Base-by-base conservation (phyloP, 2,113 vertebrate species). In the Pao palembangensis region DNA sequence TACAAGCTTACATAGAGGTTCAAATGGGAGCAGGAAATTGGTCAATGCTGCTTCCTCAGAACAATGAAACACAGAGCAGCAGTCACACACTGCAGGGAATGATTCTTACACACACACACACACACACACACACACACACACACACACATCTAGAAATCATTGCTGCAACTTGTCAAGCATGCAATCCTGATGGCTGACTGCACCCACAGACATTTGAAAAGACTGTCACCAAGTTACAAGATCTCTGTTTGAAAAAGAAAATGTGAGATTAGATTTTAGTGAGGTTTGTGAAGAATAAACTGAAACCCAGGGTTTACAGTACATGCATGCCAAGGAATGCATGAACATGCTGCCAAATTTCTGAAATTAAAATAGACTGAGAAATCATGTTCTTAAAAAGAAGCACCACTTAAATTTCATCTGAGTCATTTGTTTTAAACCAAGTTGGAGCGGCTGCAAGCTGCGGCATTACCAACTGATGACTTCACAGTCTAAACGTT, bases 1-100 rank as follows among this genome's bases (percentile, higher is more conserved):
- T 87, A 89, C 87, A 90, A 78, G 82, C 87, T 85, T 84, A 84
- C 82, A 88, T 73, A 87, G 67, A 84, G 75, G 69, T 69, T 71
- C 38, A 67, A 68, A 59, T 58, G 75, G 63, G 64, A 53, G 67
- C 11, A 50, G 20, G 34, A 67, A 76, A 77, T 23, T 20, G 56
- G 61, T 67, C 50, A 71, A 68, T 67, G 68, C 25, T 1, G 55
- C 18, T 49, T 49, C 54, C 51, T 64, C 50, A 69, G 69, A 74
- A 62, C 15, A 52, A 69, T 6, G 67, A 34, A 14, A 3, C 56
- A 69, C 61, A 75, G 20, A 78, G 62, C 51, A 73, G 63, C 51
- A 61, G 54, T 55, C 61, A 28, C 25, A 4, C 25, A 7, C 6
- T 41, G 58, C 61, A 48, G 50, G 58, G 44, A 67, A 50, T 16